Percentiles rank a stretch among this genome's conserved stretches.
Evolutionary conservation across 2,888 invertebrate species (phyloP).

Genomic region (Diloba caeruleocephala): DNA sequence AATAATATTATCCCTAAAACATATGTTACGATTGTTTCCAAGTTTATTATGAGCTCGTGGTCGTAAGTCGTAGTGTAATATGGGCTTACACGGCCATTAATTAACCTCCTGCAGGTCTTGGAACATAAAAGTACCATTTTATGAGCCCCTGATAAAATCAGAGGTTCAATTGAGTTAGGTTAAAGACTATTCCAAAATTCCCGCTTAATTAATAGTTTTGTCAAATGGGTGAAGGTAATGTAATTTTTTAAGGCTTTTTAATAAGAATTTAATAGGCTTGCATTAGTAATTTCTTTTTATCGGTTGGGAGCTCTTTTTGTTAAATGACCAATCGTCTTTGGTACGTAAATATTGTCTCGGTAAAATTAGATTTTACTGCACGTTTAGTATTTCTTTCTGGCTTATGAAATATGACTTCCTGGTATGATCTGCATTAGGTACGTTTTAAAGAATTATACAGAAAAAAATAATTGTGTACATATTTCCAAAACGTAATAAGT

Average conservation of each 20-base stretch:
- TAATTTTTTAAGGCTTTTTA: conserved; percentile 43
- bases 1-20: conserved; percentile 79
- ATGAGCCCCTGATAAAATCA: conserved; percentile 73
- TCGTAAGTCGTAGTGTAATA: conserved; percentile 79
- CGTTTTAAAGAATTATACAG: too few species aligned
- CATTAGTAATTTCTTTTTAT: conserved; percentile 8
- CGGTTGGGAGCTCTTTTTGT: conserved; percentile 3
- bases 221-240: conserved; percentile 31
- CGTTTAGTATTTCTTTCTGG: too few species aligned
- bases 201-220: conserved; percentile 52
- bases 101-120: conserved; percentile 73
- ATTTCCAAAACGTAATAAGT: too few species aligned
- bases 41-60: conserved; percentile 70
- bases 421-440: too few species aligned
- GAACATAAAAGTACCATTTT: conserved; percentile 76
- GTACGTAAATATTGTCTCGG: conserved; percentile 1
- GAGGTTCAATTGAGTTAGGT: conserved; percentile 57
- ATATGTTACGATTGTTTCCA: conserved; percentile 74
- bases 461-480: too few species aligned
- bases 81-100: conserved; percentile 78
- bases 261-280: conserved; percentile 39
- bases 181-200: conserved; percentile 36
- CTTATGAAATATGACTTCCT: too few species aligned
- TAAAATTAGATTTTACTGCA: background rate
- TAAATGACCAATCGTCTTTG: background rate